Evolutionary conservation across 2,113 vertebrate species (phyloP), one percentile per base, ranked within the genome.

Genomic region (Ciconia maguari): DNA sequence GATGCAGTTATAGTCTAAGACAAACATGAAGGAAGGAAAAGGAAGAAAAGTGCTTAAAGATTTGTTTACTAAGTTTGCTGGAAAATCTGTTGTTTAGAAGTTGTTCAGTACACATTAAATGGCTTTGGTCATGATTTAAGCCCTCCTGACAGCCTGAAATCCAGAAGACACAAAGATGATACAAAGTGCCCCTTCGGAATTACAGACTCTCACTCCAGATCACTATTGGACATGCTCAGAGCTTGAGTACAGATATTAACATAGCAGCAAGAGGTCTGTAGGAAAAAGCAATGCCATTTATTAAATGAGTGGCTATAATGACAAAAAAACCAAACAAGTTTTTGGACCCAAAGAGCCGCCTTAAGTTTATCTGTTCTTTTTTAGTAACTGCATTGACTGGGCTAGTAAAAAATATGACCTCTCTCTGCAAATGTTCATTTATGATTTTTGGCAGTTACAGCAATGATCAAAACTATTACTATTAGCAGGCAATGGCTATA

Each of bases 231-330:
- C 89, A 80, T 83, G 65, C 70, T 93, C 81, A 81, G 51, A 89
- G 70, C 78, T 71, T 70, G 64, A 90, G 48, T 25, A 52, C 54
- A 86, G 54, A 46, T 65, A 85, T 93, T 97, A 95, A 72, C 75
- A 80, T 20, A 93, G 48, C 94, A 97, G 84, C 95, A 95, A 89
- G 92, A 60, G 70, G 66, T 76, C 75, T 83, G 58, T 11, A 69
- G 78, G 75, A 42, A 93, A 84, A 85, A 91, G 70, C 54, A 86
- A 41, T 90, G 41, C 13, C 52, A 17, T 91, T 85, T 95, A 76
- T 87, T 94, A 96, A 70, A 90, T 5, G 1, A 72, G 30, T 38
- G 41, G 3, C 49, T 91, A 36, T 65, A 69, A 85, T 8, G 65
- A 83, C 83, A 16, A 74, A 61, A 65, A 81, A 46, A 5, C 0